Evolutionary conservation across 2,113 vertebrate species (phyloP), one percentile per base, ranked within the genome.

Genomic region (Symphodus melops): DNA sequence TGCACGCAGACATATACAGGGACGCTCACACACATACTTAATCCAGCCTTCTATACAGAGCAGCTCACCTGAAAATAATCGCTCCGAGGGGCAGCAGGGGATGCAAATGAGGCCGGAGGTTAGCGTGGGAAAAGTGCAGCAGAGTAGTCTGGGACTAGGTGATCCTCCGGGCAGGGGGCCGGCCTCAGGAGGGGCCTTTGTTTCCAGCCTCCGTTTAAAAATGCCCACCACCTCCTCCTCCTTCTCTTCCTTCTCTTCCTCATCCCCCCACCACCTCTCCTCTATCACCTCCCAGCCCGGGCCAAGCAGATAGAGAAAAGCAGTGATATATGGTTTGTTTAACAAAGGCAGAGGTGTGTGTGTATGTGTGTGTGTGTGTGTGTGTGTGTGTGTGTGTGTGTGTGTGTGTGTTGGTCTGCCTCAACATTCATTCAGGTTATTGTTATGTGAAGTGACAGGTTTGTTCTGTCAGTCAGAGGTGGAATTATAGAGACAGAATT

Each of bases 51-150:
- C 94, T 95, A 96, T 98, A 97, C 94, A 96, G 96, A 98, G 95
- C 96, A 98, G 96, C 96, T 98, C 97, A 98, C 97, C 97, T 98
- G 97, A 98, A 98, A 96, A 95, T 98, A 98, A 98, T 98, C 94
- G 95, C 96, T 95, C 1, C 94, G 94, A 96, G 96, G 95, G 96
- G 96, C 96, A 95, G 95, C 95, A 95, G 86, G 79, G 83, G 89
- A 91, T 97, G 96, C 95, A 97, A 97, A 97, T 97, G 95, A 97
- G 96, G 95, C 95, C 95, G 87, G 94, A 95, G 96, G 96, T 98
- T 98, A 97, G 96, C 96, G 96, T 98, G 96, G 96, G 97, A 98
- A 97, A 91, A 92, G 85, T 79, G 94, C 94, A 96, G 96, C 95
- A 94, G 95, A 93, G 95, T 94, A 94, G 95, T 95, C 95, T 71